Evolutionary conservation across 2,888 invertebrate species (phyloP).

Genomic region (Drosophila leonis): DNA sequence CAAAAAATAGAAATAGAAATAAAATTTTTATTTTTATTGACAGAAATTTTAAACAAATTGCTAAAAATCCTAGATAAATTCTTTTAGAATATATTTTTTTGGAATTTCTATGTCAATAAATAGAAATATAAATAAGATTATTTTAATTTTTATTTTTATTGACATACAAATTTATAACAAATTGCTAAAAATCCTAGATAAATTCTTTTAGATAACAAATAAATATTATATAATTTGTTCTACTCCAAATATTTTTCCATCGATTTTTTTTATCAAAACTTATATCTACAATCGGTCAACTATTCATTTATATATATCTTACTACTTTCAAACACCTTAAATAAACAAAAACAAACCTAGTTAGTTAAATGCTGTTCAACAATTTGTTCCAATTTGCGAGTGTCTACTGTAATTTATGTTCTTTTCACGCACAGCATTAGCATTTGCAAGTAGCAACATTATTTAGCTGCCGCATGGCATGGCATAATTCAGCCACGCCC

Average conservation of each 20-base stretch:
- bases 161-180: too few relatives aligned
- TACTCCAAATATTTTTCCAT: neutral
- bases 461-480: conserved; percentile 30
- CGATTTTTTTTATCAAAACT: neutral
- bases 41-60: too few relatives aligned
- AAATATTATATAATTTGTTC: neutral
- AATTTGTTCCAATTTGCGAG: conserved; percentile 22
- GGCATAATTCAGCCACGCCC: conserved; percentile 17
- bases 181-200: too few relatives aligned
- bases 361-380: neutral
- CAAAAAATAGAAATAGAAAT: too few relatives aligned
- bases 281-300: neutral
- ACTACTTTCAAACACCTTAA: conserved; percentile 34
- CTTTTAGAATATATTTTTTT: too few relatives aligned
- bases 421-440: conserved; percentile 54
- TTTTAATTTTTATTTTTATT: too few relatives aligned
- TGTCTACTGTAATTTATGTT: conserved; percentile 34
- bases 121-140: too few relatives aligned
- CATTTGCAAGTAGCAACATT: conserved; percentile 31
- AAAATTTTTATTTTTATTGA: too few relatives aligned
- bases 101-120: too few relatives aligned
- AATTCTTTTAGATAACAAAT: neutral
- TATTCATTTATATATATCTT: neutral
- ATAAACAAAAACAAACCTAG: neutral
- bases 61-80: too few relatives aligned